phyloP scores from a whole-genome alignment of 1,140 invertebrate genomes.

The Drosophila serrata region DNA sequence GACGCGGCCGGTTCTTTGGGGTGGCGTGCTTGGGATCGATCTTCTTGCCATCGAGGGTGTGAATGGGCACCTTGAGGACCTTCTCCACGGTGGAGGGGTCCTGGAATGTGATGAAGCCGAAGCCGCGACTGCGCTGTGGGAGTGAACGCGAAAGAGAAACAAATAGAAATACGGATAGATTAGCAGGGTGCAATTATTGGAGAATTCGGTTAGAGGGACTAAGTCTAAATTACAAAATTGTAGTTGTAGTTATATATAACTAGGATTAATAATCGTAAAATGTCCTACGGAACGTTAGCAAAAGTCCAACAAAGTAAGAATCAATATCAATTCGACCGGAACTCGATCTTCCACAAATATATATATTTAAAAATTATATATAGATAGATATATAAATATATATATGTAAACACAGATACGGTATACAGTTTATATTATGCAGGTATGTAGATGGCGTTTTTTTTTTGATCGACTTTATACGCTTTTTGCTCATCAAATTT shows the following conservation, averaged over 20 bases:
- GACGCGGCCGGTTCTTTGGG: constrained; percentile 94
- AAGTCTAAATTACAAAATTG: constrained; percentile 61
- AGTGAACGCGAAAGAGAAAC: constrained; percentile 29
- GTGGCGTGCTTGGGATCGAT: constrained; percentile 97
- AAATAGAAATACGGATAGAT: constrained; percentile 24
- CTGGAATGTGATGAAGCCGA: constrained; percentile 97
- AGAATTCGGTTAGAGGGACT: constrained; percentile 62
- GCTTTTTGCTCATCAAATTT: constrained; percentile 44
- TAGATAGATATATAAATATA: constrained; percentile 57
- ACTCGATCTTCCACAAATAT: constrained; percentile 59
- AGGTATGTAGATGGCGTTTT: constrained; percentile 47
- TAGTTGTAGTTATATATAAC: constrained; percentile 62
- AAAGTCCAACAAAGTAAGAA: constrained; percentile 79
- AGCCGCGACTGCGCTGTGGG: constrained; percentile 95
- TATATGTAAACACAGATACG: constrained; percentile 62
- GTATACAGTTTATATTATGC: constrained; percentile 56
- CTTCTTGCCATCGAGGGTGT: constrained; percentile 97
- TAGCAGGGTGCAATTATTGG: not conserved
- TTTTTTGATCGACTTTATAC: constrained; percentile 33
- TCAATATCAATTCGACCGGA: constrained; percentile 60
- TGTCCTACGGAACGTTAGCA: constrained; percentile 80
- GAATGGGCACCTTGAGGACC: constrained; percentile 94
- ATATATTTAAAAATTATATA: constrained; percentile 35
- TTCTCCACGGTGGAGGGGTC: constrained; percentile 95
- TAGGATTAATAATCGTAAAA: constrained; percentile 75